Conservation (phyloP, 2,888 invertebrate genomes). For the Cerastis rubricosa region DNA sequence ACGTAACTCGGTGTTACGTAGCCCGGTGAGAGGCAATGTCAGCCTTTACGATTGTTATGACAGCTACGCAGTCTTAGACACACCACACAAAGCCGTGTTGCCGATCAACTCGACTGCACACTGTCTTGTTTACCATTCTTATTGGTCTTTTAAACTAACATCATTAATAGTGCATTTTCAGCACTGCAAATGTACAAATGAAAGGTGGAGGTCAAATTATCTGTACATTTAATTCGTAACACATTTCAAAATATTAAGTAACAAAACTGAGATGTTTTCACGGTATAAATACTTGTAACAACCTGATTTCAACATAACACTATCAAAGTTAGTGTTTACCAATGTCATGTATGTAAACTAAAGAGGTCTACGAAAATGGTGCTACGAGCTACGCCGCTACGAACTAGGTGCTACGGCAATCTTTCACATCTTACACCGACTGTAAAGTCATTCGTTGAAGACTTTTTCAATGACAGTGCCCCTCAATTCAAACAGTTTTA, state of each 20-base stretch:
- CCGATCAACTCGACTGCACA: slow-evolving; percentile 57
- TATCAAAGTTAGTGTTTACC: slow-evolving; percentile 42
- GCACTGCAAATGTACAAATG: slow-evolving; percentile 64
- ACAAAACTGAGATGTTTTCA: slow-evolving; percentile 69
- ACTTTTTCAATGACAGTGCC: slow-evolving; percentile 29
- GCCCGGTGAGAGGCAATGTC: slow-evolving; percentile 90
- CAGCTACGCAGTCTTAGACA: slow-evolving; percentile 76
- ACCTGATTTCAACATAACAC: slow-evolving; percentile 53
- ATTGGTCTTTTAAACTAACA: slow-evolving; percentile 43
- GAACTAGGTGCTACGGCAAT: slow-evolving; percentile 50
- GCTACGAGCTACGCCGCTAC: slow-evolving; percentile 69
- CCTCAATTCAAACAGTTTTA: slow-evolving; percentile 6
- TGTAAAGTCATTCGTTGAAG: slow-evolving; percentile 9
- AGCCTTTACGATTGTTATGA: slow-evolving; percentile 83
- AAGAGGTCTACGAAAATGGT: slow-evolving; percentile 59
- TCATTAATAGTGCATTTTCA: slow-evolving; percentile 55
- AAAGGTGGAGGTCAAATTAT: slow-evolving; percentile 77
- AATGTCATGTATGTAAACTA: slow-evolving; percentile 41
- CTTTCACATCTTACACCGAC: slow-evolving; percentile 38
- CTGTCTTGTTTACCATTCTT: slow-evolving; percentile 33
- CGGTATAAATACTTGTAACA: slow-evolving; percentile 55
- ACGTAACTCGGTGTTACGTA: slow-evolving; percentile 87
- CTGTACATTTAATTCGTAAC: slow-evolving; percentile 74
- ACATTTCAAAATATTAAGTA: slow-evolving; percentile 76
- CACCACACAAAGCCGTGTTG: slow-evolving; percentile 68